Percentiles rank a stretch among this genome's conserved stretches.
These are phyloP conservation scores for Phymorhynchus buccinoides DNA, from an alignment of 1,140 invertebrate genomes.

Conservation along the genomic window DNA sequence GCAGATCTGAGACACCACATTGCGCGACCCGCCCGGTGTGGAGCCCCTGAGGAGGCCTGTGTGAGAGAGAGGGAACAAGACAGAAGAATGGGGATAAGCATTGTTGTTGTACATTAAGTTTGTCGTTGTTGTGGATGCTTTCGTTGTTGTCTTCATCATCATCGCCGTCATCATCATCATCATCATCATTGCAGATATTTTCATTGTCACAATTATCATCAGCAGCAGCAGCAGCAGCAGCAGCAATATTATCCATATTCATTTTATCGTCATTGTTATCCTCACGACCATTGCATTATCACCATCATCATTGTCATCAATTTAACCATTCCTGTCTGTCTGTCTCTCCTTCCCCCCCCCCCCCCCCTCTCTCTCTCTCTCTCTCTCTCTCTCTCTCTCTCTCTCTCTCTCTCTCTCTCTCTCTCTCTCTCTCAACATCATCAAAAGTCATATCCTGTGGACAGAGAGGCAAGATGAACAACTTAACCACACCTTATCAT, in stretches of 20 bases:
- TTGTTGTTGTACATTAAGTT: too few species aligned
- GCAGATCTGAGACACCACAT: slow-evolving; percentile 62
- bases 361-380: not conserved
- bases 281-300: too few species aligned
- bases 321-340: too few species aligned
- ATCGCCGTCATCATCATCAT: not conserved
- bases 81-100: not conserved
- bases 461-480: too few species aligned
- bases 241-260: too few species aligned
- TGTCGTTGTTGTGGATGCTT: not conserved
- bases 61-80: slow-evolving; percentile 27
- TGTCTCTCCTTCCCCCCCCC: not conserved
- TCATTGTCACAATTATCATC: too few species aligned
- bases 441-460: too few species aligned
- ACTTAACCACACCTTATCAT: too few species aligned
- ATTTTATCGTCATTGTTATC: too few species aligned
- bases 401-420: not conserved
- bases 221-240: too few species aligned
- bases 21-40: slow-evolving; percentile 56
- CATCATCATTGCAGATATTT: not conserved
- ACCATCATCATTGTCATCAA: too few species aligned
- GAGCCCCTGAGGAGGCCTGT: slow-evolving; percentile 65
- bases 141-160: not conserved
- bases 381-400: not conserved
- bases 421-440: too few species aligned